phyloP scores from a whole-genome alignment of 2,888 invertebrate species.

The Crossocerus cetratus region DNA sequence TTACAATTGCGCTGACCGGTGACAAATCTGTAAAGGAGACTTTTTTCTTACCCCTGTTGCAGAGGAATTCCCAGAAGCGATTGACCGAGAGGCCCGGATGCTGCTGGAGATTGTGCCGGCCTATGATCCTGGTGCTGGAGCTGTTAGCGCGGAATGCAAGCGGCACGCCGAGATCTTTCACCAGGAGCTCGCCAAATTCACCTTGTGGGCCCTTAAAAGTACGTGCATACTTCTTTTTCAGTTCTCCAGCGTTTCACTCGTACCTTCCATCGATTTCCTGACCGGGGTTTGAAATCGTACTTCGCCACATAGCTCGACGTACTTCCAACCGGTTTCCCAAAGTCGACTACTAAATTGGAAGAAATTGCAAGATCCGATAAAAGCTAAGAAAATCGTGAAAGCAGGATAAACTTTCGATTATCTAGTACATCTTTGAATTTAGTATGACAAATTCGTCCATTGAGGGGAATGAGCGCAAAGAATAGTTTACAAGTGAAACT shows the following conservation, averaged over 20 bases:
- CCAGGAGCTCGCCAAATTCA: slow-evolving; percentile 70
- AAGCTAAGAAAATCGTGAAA: background rate
- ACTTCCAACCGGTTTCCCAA: no score
- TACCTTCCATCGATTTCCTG: background rate
- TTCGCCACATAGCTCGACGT: no score
- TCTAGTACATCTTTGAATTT: background rate
- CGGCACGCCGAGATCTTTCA: slow-evolving; percentile 68
- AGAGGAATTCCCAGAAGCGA: slow-evolving; percentile 69
- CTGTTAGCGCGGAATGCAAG: slow-evolving; percentile 70
- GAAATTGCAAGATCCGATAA: no score
- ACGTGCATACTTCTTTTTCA: slow-evolving; percentile 19
- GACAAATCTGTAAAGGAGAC: background rate
- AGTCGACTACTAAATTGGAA: no score
- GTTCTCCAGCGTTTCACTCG: background rate
- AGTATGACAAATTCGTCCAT: slow-evolving; percentile 9
- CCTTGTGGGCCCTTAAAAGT: slow-evolving; percentile 75
- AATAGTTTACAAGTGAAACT: slow-evolving; percentile 32
- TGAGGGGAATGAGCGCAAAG: slow-evolving; percentile 6
- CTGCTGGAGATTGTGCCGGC: slow-evolving; percentile 68
- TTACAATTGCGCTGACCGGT: background rate
- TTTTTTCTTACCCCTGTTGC: slow-evolving; percentile 23
- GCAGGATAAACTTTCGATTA: background rate
- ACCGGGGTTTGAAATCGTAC: no score
- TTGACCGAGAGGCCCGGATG: slow-evolving; percentile 66
- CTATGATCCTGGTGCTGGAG: slow-evolving; percentile 69